Evolutionary conservation across 1,140 invertebrate genomes (phyloP).

Genomic region (Maconellicoccus hirsutus): DNA sequence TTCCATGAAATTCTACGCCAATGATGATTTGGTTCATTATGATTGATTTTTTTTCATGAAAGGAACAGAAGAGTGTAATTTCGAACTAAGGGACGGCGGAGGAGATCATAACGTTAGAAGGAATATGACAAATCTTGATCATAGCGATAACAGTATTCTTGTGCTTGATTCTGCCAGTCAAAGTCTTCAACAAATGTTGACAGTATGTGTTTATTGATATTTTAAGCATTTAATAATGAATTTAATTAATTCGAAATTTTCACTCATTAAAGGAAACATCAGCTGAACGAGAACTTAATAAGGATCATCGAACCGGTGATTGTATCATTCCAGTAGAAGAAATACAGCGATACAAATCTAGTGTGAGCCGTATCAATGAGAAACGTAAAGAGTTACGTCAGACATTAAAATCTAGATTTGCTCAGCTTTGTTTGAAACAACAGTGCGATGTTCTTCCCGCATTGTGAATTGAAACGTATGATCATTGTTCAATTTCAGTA

Average conservation of each 20-base stretch:
- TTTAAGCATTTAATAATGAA: not conserved
- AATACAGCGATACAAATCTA: conserved; percentile 64
- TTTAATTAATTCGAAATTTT: not conserved
- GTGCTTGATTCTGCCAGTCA: conserved; percentile 14
- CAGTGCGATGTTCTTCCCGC: conserved; percentile 1
- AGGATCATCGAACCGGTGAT: conserved; percentile 48
- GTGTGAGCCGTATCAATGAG: conserved; percentile 56
- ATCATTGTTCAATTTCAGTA: not conserved
- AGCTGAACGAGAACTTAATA: conserved; percentile 38
- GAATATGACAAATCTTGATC: not conserved
- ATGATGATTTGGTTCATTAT: not conserved
- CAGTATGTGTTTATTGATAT: conserved; percentile 31
- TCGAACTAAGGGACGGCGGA: not conserved
- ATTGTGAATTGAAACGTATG: not conserved
- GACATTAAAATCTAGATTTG: conserved; percentile 67
- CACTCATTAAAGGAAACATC: not conserved
- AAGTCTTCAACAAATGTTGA: conserved; percentile 33
- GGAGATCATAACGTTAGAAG: not conserved
- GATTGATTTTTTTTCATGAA: not conserved
- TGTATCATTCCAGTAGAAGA: conserved; percentile 79
- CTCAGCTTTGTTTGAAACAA: conserved; percentile 36
- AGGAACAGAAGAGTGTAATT: conserved; percentile 14
- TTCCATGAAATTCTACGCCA: conserved; percentile 42
- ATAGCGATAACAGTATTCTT: not conserved
- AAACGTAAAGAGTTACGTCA: conserved; percentile 69